Evolutionary conservation across 2,888 invertebrate genomes (phyloP), one percentile per base, ranked within the genome.

Genomic region (Pristionchus maxplancki): DNA sequence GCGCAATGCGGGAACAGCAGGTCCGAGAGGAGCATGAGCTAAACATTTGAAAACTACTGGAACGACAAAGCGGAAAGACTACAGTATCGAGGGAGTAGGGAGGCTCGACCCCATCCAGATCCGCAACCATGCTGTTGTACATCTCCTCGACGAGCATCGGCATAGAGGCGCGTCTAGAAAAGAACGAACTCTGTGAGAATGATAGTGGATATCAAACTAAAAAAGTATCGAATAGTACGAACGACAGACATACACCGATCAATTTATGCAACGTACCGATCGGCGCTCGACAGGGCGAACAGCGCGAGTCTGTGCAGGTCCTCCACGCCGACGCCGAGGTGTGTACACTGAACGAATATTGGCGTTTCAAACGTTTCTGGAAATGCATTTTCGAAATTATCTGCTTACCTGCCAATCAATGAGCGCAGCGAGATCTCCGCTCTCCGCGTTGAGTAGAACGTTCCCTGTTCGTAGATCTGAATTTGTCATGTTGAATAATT

Each of bases 391-490:
- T n/a, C n/a, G n/a, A n/a, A n/a, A n/a, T n/a, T n/a, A n/a, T n/a
- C 28, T 28, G 2, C 44, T 6, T 24, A 78, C 78, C 78, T 78
- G 78, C 78, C 78, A 78, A 24, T 78, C 78, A 6, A 78, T 78
- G 13, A 78, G n/a, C 17, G 78, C 78, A 8, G 28, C 11, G 34
- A 78, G 37, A 4, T 40, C 11, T 5, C 50, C 81, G 17, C 9
- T 48, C 24, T 44, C 50, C 13, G 48, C 4, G 50, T 82, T 31
- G 31, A 82, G 28, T 2, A 82, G 13, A 1, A 82, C 48, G 50
- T 82, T 82, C 37, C 11, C 81, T 11, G 81, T 34, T 2, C 81
- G 37, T 4, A 82, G 20, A 82, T 82, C 81, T 82, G 48, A 44
- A n/a, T 24, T 48, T 48, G 15, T 48, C 9, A 48, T 11, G 28